Base-by-base conservation (phyloP, 2,888 invertebrate genomes). In the Rhagium mordax region DNA sequence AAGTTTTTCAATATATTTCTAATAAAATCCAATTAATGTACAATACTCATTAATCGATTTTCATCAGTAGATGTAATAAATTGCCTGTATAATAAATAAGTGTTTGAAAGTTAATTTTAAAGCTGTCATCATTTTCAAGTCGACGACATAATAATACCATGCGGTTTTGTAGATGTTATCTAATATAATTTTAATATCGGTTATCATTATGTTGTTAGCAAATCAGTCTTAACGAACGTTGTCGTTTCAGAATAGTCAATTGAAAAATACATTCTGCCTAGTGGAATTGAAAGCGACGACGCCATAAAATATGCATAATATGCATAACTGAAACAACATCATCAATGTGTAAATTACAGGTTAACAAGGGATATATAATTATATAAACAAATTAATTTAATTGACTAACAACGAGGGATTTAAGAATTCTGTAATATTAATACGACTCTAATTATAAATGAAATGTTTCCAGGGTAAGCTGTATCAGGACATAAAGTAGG, bases 401-500 rank as follows among this genome's bases (percentile, higher is more conserved):
- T 65, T 27, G 49, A 51, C 21, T 57, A 67, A 67, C 41, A 41
- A 55, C 55, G 10, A 18, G 49, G 24, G 48, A 48, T 48, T 68
- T 59, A 48, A 59, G 59, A 59, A 15, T 68, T 59, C 13, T 21
- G 47, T 16, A 41, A 67, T 59, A 60, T 49, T 59, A 68, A 68
- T 48, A 60, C 53, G 29, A 66, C 73, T 66, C 73, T 78, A 79
- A 79, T 79, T 79, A 79, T 74, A 68, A 69, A 71, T 72, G 74
- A 69, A 72, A 75, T 65, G 70, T 79, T 78, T 78, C 78, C 79
- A 79, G 75, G 77, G 74, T 75, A 73, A 55, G 68, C 70, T 70
- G 74, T 78, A 75, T 77, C 76, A 75, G 73, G 64, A 70, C 76
- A 75, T 75, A 75, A 78, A 79, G 74, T 77, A 79, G 76, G 75